Conservation (phyloP, 2,888 invertebrate species). For the Brachynemurus nebulosus region DNA sequence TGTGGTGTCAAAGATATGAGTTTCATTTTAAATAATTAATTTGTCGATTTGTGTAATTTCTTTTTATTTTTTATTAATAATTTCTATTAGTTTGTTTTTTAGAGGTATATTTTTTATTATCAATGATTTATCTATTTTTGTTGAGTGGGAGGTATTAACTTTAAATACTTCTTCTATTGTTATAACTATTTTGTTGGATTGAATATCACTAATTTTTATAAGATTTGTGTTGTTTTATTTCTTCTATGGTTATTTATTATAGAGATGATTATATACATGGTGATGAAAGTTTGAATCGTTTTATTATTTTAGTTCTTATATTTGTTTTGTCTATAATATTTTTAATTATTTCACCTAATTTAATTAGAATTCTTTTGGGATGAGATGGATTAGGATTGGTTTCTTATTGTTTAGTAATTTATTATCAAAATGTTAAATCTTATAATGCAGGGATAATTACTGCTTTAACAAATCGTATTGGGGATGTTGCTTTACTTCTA, state of each 20-base stretch:
- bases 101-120: conserved; percentile 33
- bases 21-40: no score
- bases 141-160: conserved; percentile 40
- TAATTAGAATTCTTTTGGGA: no score
- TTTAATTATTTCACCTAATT: conserved; percentile 53
- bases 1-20: no score
- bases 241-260: conserved; percentile 49
- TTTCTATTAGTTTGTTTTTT: conserved; percentile 30
- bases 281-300: conserved; percentile 40
- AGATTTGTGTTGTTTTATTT: conserved; percentile 50
- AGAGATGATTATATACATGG: conserved; percentile 45
- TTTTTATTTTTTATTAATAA: no score
- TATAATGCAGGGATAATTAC: no score
- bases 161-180: conserved; percentile 35
- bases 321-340: conserved; percentile 47
- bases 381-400: conserved; percentile 59
- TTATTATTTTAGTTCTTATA: no score
- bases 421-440: no score
- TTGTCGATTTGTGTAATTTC: no score
- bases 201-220: conserved; percentile 48
- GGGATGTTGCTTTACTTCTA: conserved; percentile 52
- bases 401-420: no score
- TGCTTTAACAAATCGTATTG: no score
- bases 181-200: conserved; percentile 46
- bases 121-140: conserved; percentile 34